Base-by-base conservation (phyloP, 1,140 invertebrate genomes). In the Anastrepha obliqua region DNA sequence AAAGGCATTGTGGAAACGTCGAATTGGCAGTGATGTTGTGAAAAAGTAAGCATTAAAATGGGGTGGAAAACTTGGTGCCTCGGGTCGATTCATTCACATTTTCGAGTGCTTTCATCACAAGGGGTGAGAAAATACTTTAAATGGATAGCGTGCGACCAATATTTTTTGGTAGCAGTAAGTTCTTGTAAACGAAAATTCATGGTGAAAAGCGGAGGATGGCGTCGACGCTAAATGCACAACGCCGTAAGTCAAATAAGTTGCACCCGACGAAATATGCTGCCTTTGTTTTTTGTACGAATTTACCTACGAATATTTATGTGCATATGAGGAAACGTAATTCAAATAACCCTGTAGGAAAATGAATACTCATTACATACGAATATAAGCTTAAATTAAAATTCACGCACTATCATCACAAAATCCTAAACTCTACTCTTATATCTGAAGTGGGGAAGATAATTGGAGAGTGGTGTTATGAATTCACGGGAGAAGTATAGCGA, bases 171-270 rank as follows among this genome's bases (percentile, higher is more conserved):
- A 81, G 42, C n/a, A 17, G 74, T 81, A 5, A 55, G 47, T 47
- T 81, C 9, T 29, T 81, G 47, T 29, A 81, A 29, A 8, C 74
- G 47, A 81, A 51, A 74, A 81, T 11, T 9, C 47, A 58, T 47
- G 17, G 60, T 39, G 64, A 67, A 29, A 39, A 8, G 29, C 5
- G 29, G 29, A 67, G 64, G 64, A 62, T 11, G 29, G 5, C 64
- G n/a, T 67, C n/a, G 39, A 39, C 74, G 42, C 15, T 51, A 55
- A 81, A 81, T 81, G 44, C 44, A 51, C 47, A 81, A 20, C 44
- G 17, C 15, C n/a, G 47, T 11, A 81, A 81, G 74, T 81, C 47
- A 81, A 81, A 81, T 55, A 55, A 81, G 9, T 51, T 81, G 74
- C 47, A 81, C n/a, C 29, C 51, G 13, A 81, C n/a, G 15, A 51